Conservation (phyloP, 2,888 invertebrate species). For the Ligdia adustata region DNA sequence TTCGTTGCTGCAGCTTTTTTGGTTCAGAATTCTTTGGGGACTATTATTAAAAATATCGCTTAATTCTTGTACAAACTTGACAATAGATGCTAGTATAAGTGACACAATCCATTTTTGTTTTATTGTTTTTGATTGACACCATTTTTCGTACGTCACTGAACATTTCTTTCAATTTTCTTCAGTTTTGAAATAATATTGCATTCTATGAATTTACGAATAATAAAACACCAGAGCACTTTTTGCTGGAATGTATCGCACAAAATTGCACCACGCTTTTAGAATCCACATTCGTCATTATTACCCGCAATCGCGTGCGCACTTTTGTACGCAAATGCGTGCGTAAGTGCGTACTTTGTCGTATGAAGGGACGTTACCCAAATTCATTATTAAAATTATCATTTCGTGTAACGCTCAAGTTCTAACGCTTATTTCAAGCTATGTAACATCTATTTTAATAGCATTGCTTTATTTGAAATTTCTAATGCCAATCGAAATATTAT, state of each 20-base stretch:
- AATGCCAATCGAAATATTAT: conserved; percentile 2
- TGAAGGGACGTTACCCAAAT: conserved; percentile 31
- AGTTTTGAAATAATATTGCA: conserved; percentile 48
- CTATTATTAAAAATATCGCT: no score
- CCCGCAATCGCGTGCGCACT: conserved; percentile 8
- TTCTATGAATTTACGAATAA: conserved; percentile 60
- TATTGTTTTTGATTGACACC: no score
- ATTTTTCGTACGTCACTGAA: conserved; percentile 7
- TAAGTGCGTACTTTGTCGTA: conserved; percentile 1
- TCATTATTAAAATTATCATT: conserved; percentile 23
- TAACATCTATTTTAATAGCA: conserved; percentile 15
- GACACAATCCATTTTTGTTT: no score
- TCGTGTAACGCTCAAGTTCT: conserved; percentile 37
- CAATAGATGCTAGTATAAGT: no score
- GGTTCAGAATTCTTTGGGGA: conserved; percentile 5
- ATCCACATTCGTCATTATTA: conserved; percentile 12
- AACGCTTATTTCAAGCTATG: conserved; percentile 23
- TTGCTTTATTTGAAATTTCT: conserved; percentile 22
- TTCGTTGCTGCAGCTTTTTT: conserved; percentile 6
- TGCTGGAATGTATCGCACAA: conserved; percentile 34
- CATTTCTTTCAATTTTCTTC: not conserved
- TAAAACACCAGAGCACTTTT: conserved; percentile 36
- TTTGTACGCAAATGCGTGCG: conserved; percentile 12
- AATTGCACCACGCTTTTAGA: conserved; percentile 33
- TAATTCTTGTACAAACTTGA: no score